Evolutionary conservation across 2,113 vertebrate genomes (phyloP).

Genomic region (Raja brachyura): DNA sequence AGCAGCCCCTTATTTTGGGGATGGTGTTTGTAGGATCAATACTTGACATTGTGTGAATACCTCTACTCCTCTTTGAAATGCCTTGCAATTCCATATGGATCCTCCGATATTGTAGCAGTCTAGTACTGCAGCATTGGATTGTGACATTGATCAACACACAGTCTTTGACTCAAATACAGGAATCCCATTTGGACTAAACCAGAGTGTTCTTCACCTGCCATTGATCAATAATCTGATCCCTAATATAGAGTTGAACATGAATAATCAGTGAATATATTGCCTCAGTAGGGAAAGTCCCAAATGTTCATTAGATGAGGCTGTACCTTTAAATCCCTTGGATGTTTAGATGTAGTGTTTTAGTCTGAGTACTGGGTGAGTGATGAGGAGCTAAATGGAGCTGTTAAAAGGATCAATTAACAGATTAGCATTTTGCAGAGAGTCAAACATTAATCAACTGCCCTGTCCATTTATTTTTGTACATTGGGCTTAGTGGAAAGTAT

Average conservation of each 20-base stretch:
- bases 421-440: constrained; percentile 1
- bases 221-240: neutral
- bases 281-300: neutral
- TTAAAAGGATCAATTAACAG: constrained; percentile 26
- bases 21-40: neutral
- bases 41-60: neutral
- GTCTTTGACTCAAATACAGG: neutral
- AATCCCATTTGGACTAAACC: too few relatives aligned
- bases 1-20: neutral
- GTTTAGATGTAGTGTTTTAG: neutral
- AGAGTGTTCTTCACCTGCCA: too few relatives aligned
- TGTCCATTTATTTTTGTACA: neutral
- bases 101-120: neutral
- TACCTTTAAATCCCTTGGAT: neutral
- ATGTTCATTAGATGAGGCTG: neutral
- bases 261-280: neutral
- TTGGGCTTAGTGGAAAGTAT: neutral
- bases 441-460: neutral
- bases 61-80: neutral
- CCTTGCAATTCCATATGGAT: neutral
- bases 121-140: neutral
- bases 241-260: neutral
- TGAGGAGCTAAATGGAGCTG: neutral
- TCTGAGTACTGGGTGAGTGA: constrained; percentile 20
- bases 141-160: neutral